These are phyloP conservation scores for Caradrina clavipalpis DNA, from an alignment of 2,888 invertebrate genomes.

Conservation along the genomic window DNA sequence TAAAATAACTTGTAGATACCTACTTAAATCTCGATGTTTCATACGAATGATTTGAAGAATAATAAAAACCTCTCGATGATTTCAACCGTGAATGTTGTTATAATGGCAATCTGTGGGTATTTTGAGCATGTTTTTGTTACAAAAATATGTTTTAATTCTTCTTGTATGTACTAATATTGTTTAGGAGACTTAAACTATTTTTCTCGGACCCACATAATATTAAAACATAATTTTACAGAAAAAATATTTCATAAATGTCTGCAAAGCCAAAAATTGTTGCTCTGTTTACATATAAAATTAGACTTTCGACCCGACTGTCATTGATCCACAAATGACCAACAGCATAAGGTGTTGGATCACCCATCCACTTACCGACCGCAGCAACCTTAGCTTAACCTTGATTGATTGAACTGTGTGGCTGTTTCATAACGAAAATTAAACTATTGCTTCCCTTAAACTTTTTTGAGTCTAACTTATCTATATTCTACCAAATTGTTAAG, in stretches of 20 bases:
- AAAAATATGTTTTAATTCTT: conserved; percentile 4
- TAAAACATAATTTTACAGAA: not conserved
- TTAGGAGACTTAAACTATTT: conserved; percentile 5
- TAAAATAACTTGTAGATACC: not conserved
- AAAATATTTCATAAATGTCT: too few relatives aligned
- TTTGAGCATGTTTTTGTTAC: conserved; percentile 22
- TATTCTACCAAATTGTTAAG: not conserved
- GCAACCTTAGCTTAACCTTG: too few relatives aligned
- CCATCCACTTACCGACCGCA: too few relatives aligned
- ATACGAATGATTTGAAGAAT: conserved; percentile 20
- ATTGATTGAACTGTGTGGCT: too few relatives aligned
- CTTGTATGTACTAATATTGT: not conserved
- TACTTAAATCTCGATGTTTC: conserved; percentile 8
- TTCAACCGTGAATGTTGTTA: conserved; percentile 42
- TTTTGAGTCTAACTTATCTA: not conserved
- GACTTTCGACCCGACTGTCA: too few relatives aligned
- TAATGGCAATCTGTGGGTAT: conserved; percentile 22
- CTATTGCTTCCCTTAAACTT: not conserved
- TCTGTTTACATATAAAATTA: too few relatives aligned
- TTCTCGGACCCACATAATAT: not conserved
- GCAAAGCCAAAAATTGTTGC: too few relatives aligned
- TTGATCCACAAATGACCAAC: not conserved
- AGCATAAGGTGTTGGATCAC: not conserved
- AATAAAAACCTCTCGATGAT: conserved; percentile 19
- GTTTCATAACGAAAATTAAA: too few relatives aligned